phyloP scores from a whole-genome alignment of 2,113 vertebrate species.

The Upupa epops region DNA sequence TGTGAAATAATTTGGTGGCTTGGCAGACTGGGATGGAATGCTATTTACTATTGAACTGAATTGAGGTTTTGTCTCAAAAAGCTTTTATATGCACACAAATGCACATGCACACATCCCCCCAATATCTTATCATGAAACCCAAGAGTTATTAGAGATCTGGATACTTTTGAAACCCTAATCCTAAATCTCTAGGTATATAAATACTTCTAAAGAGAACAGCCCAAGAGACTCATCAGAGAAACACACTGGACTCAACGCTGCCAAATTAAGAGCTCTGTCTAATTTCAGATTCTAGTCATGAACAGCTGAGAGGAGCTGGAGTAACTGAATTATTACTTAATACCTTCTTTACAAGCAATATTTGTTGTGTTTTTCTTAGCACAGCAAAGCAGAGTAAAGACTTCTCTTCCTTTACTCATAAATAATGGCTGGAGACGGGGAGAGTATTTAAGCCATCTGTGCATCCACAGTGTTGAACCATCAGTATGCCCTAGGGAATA shows the following conservation, averaged over 20 bases:
- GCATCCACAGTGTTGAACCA: not conserved
- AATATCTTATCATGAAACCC: not conserved
- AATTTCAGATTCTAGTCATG: slow-evolving; percentile 25
- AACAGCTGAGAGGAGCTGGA: slow-evolving; percentile 14
- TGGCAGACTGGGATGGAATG: not conserved
- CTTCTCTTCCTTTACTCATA: not conserved
- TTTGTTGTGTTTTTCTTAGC: not conserved
- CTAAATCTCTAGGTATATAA: slow-evolving; percentile 42
- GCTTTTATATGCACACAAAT: accelerated
- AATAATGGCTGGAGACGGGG: not conserved
- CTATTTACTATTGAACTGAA: not conserved
- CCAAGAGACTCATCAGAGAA: slow-evolving; percentile 17
- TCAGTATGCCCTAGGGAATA: not conserved
- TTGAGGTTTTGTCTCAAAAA: not conserved
- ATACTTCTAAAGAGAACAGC: slow-evolving; percentile 12
- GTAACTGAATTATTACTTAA: too few species aligned
- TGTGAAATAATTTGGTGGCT: not conserved
- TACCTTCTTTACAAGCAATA: not conserved
- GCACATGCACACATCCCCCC: accelerated
- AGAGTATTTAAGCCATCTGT: not conserved
- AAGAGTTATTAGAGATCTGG: not conserved
- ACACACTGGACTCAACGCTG: not conserved
- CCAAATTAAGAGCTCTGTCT: slow-evolving; percentile 1
- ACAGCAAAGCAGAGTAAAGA: not conserved
- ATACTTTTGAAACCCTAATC: not conserved